phyloP scores from a whole-genome alignment of 2,797 vertebrate species.

The Diceros bicornis region DNA sequence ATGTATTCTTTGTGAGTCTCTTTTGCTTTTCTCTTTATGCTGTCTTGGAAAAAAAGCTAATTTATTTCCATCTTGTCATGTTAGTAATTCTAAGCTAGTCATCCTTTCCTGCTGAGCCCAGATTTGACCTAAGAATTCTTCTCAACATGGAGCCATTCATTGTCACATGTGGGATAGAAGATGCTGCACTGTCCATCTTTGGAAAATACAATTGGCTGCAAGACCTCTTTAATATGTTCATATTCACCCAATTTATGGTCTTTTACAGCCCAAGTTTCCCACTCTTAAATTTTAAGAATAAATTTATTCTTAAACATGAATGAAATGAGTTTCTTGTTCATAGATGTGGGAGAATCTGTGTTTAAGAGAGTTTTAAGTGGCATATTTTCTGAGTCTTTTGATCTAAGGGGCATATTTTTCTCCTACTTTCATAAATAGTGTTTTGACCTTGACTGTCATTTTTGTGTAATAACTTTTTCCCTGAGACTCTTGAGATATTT shows the following conservation, averaged over 20 bases:
- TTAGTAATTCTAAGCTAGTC: neutral
- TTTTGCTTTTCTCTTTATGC: neutral
- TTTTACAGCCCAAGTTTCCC: neutral
- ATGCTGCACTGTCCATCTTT: neutral
- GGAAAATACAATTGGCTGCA: neutral
- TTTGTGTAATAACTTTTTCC: neutral
- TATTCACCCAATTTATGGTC: neutral
- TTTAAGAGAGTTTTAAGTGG: neutral
- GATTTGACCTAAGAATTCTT: neutral
- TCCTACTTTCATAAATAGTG: neutral
- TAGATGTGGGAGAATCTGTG: neutral
- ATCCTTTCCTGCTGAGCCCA: neutral
- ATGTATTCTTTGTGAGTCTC: neutral
- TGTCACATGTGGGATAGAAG: neutral
- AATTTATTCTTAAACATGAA: slow-evolving; percentile 18
- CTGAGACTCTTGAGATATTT: neutral
- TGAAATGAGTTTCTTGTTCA: neutral
- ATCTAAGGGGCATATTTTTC: neutral
- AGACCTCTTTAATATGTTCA: neutral
- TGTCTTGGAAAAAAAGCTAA: neutral
- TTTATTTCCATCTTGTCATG: neutral
- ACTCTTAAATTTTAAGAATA: slow-evolving; percentile 38
- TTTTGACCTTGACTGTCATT: neutral
- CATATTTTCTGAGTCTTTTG: neutral
- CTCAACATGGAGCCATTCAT: neutral